Percentiles rank a stretch among this genome's conserved stretches.
Evolutionary conservation across 2,888 invertebrate species (phyloP).

Genomic region (Lydus trimaculatus): DNA sequence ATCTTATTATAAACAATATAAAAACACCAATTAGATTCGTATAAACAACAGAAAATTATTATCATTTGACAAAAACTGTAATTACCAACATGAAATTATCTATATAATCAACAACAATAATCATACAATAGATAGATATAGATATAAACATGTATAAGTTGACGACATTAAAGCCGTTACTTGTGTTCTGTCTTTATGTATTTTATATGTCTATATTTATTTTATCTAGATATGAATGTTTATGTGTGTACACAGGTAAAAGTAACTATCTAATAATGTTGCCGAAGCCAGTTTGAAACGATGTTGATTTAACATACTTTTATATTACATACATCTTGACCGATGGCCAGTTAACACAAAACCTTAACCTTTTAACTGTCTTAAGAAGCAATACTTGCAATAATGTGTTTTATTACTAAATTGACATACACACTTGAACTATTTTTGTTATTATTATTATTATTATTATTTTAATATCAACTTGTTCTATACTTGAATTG

Average conservation of each 20-base stretch:
- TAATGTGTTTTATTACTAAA: neutral
- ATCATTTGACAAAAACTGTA: neutral
- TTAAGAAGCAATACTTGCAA: neutral
- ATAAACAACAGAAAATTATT: neutral
- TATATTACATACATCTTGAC: neutral
- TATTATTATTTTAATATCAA: neutral
- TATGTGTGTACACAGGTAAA: neutral
- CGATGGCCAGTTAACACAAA: neutral
- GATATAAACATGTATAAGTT: neutral
- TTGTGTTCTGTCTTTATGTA: neutral
- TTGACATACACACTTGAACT: neutral
- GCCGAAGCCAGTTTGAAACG: neutral
- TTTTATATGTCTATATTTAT: slow-evolving; percentile 6
- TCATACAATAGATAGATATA: too few relatives aligned
- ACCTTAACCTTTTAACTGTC: neutral
- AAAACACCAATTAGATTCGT: neutral
- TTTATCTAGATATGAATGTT: neutral
- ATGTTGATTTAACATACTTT: neutral
- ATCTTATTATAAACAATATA: neutral
- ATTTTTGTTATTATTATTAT: neutral
- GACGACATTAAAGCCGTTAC: neutral
- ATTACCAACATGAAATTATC: neutral
- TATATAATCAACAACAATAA: neutral
- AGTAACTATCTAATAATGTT: neutral
- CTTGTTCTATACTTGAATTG: neutral